A percentile compares a stretch with the other conserved stretches of the same genome.
Evolutionary conservation across 2,113 vertebrate species (phyloP).

Genomic region (Rafetus swinhoei): DNA sequence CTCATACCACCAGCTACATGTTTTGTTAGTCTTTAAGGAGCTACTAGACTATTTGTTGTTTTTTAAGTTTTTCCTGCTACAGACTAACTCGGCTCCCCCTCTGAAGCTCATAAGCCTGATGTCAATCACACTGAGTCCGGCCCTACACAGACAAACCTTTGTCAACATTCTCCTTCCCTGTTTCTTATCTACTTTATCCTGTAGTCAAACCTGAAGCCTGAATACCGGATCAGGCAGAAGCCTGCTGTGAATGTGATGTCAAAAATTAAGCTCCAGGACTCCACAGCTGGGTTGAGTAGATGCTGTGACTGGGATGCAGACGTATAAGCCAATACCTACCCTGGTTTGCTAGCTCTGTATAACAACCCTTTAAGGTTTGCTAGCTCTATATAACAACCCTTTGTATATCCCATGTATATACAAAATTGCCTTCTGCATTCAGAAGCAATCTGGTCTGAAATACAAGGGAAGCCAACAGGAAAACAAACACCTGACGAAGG

Average conservation of each 20-base stretch:
- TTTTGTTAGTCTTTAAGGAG: too few relatives aligned
- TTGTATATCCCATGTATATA: slow-evolving; percentile 27
- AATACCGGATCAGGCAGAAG: not conserved
- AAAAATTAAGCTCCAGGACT: slow-evolving; percentile 36
- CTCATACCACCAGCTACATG: too few relatives aligned
- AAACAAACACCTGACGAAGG: slow-evolving; percentile 54
- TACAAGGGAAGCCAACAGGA: slow-evolving; percentile 34
- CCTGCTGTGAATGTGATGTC: not conserved
- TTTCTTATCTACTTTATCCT: not conserved
- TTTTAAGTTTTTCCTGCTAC: too few relatives aligned
- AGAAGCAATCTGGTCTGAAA: slow-evolving; percentile 23
- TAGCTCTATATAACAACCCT: slow-evolving; percentile 41
- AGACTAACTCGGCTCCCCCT: too few relatives aligned
- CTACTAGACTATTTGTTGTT: too few relatives aligned
- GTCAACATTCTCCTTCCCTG: not conserved
- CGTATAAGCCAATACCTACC: slow-evolving; percentile 26
- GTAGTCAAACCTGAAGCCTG: slow-evolving; percentile 6
- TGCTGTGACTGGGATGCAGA: not conserved
- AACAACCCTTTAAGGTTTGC: slow-evolving; percentile 22
- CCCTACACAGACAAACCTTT: not conserved
- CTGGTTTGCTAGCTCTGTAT: slow-evolving; percentile 8
- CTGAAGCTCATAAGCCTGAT: not conserved
- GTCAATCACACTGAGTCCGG: not conserved
- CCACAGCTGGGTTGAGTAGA: slow-evolving; percentile 20
- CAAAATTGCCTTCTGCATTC: slow-evolving; percentile 46